A percentile compares a stretch with the other conserved stretches of the same genome.
These are phyloP conservation scores for Metopia argyrocephala DNA, from an alignment of 2,888 invertebrate genomes.

Conservation along the genomic window DNA sequence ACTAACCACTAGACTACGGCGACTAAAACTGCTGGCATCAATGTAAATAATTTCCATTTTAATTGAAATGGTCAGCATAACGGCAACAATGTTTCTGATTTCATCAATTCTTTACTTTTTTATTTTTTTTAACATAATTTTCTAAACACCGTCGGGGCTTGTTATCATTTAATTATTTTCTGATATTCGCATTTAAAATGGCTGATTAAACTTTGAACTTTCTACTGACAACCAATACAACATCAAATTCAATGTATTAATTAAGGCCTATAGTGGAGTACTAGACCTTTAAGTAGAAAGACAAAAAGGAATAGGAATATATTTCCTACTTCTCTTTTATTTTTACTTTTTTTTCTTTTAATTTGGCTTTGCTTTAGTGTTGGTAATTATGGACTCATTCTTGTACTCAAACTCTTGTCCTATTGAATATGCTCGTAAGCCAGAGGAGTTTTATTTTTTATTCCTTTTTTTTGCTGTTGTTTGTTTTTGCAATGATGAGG, in stretches of 20 bases:
- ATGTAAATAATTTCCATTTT: no score
- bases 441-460: constrained; percentile 53
- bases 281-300: background rate
- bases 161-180: no score
- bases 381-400: constrained; percentile 55
- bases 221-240: background rate
- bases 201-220: background rate
- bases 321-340: constrained; percentile 24
- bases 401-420: constrained; percentile 2
- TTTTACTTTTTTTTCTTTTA: background rate
- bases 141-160: no score
- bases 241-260: constrained; percentile 5
- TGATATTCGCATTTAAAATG: background rate
- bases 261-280: constrained; percentile 9
- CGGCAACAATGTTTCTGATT: no score
- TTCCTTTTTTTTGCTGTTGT: constrained; percentile 15
- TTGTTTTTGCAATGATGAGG: constrained; percentile 58
- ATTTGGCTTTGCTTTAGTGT: constrained; percentile 56
- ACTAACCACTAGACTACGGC: no score
- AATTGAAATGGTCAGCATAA: no score
- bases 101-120: no score
- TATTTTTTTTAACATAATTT: no score
- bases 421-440: constrained; percentile 60
- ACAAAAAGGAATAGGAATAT: constrained; percentile 2
- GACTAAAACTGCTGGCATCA: no score